These are phyloP conservation scores for Zaprionus nigranus DNA, from an alignment of 1,140 invertebrate species.

Conservation along the genomic window DNA sequence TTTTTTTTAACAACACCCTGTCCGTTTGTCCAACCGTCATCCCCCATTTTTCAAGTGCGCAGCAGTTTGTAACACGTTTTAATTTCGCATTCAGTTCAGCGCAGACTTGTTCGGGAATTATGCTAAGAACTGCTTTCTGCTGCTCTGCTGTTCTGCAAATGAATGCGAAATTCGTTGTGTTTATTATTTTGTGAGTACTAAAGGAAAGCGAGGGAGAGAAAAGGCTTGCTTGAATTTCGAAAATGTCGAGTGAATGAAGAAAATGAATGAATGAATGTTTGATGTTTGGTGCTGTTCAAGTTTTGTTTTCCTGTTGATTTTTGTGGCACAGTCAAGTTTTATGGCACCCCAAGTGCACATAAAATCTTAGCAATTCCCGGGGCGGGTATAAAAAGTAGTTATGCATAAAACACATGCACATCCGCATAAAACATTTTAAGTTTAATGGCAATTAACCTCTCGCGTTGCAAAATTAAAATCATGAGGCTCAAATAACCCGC, in stretches of 20 bases:
- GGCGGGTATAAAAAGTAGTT: conserved; percentile 66
- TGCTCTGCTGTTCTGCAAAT: conserved; percentile 26
- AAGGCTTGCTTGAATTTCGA: conserved; percentile 2
- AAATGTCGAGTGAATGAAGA: background rate
- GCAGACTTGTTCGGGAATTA: conserved; percentile 50
- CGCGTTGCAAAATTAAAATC: conserved; percentile 73
- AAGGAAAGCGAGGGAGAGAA: background rate
- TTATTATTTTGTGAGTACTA: conserved; percentile 28
- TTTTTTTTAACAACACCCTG: conserved; percentile 60
- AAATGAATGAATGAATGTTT: conserved; percentile 57
- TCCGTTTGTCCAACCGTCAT: conserved; percentile 17
- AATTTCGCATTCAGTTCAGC: conserved; percentile 77
- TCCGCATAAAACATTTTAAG: conserved; percentile 66
- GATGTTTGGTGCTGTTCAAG: conserved; percentile 45
- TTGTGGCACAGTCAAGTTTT: conserved; percentile 53
- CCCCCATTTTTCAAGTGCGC: conserved; percentile 26
- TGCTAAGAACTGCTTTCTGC: conserved; percentile 16
- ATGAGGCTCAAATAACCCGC: conserved; percentile 70
- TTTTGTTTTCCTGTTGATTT: conserved; percentile 25
- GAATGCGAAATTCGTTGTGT: conserved; percentile 60
- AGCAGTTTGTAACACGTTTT: conserved; percentile 68
- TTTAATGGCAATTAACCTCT: conserved; percentile 80
- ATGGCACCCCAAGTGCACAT: conserved; percentile 69
- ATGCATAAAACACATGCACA: conserved; percentile 33
- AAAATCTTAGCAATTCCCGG: conserved; percentile 72